Base-by-base conservation (phyloP, 2,797 vertebrate species). In the Sternarchorhynchus goeldii region DNA sequence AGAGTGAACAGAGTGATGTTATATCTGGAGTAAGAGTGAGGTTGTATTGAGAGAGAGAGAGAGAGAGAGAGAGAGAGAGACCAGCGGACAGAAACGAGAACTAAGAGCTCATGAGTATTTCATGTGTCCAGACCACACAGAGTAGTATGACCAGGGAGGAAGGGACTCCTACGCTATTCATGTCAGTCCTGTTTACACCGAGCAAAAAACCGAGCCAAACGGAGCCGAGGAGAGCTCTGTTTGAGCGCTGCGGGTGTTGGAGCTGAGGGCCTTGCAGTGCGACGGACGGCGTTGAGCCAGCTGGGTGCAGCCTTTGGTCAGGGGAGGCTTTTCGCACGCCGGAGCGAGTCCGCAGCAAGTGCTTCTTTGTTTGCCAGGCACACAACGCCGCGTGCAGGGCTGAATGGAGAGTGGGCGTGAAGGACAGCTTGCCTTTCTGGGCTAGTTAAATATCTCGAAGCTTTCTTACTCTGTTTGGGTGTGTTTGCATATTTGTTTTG, bases 281-380 rank as follows among this genome's bases (percentile, higher is more conserved):
- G 12, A 20, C 29, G 39, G 68, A 2, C 41, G 14, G 66, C 6
- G 5, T 55, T 17, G 45, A 12, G 4, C 53, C 58, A 12, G 12
- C 8, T 1, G 56, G 31, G 45, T 25, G 3, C 34, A 21, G 55
- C n/a, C 36, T 39, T 41, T 29, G 56, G 29, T 60, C 10, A 5
- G n/a, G 62, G 34, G 18, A 57, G 7, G 25, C 41, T 60, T 1
- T 63, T 70, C 25, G 29, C 78, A 75, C 25, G 16, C 25, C 56
- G 34, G 20, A 41, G 56, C 36, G 50, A 75, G 59, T 32, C 59
- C 17, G 25, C 0, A 10, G 45, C n/a, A 10, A 69, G 63, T 25
- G 65, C 31, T 32, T 6, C 53, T 55, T 45, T 79, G 25, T 79
- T 79, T 79, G 58, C 53, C 20, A 18, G 18, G 36, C 5, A 68